Percentiles rank a stretch among this genome's conserved stretches.
Evolutionary conservation across 2,113 vertebrate species (phyloP).

Genomic region (Phaethon lepturus): DNA sequence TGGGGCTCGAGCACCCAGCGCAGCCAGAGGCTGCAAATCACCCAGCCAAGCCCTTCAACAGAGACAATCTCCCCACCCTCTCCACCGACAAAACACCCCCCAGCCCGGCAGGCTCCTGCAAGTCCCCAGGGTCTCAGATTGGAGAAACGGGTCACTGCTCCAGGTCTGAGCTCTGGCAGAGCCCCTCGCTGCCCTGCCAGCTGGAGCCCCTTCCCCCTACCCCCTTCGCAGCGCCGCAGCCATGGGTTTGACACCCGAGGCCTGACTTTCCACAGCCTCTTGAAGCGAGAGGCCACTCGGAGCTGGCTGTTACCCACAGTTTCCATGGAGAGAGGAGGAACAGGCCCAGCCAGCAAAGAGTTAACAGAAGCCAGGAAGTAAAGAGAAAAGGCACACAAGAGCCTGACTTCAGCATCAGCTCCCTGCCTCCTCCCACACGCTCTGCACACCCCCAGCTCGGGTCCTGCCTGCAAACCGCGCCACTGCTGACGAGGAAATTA

Average conservation of each 20-base stretch:
- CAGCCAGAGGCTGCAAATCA: not conserved
- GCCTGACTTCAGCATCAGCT: not conserved
- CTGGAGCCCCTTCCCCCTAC: not conserved
- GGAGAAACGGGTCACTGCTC: fast-evolving
- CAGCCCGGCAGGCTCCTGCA: not conserved
- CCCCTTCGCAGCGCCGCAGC: not conserved
- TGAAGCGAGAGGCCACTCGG: fast-evolving
- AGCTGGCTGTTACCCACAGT: not conserved
- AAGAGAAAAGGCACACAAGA: not conserved
- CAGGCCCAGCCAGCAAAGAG: not conserved
- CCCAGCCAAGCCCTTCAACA: not conserved
- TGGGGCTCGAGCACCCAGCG: not conserved
- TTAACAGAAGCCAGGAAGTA: not conserved
- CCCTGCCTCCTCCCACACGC: not conserved
- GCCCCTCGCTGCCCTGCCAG: not conserved
- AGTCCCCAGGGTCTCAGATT: fast-evolving
- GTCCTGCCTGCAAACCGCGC: not conserved
- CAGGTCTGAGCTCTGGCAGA: fast-evolving
- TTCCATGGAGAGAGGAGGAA: not conserved
- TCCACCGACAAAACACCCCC: not conserved
- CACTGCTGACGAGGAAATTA: not conserved
- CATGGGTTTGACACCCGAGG: fast-evolving
- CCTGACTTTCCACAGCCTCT: not conserved
- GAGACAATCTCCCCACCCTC: not conserved
- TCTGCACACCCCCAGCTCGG: not conserved